phyloP scores from a whole-genome alignment of 2,888 invertebrate species.

The Heliconius sara region DNA sequence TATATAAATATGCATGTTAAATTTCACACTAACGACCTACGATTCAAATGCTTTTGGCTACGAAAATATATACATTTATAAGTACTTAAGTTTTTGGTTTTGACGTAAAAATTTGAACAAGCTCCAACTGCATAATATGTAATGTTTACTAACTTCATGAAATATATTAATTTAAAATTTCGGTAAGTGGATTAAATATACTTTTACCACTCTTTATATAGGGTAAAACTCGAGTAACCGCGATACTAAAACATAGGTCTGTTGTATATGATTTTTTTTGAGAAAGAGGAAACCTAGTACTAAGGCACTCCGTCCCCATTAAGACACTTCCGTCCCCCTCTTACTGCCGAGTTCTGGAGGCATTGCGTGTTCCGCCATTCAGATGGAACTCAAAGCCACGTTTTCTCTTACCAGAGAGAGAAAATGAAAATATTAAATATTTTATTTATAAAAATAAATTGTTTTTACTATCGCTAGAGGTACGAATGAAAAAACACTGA shows the following conservation, averaged over 20 bases:
- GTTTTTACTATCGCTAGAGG: no score
- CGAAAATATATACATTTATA: constrained; percentile 1
- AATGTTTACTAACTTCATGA: not conserved
- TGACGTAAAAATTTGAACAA: constrained; percentile 1
- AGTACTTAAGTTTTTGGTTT: not conserved
- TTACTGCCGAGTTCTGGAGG: not conserved
- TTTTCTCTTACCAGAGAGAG: no score
- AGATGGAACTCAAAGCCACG: not conserved
- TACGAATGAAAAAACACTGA: no score
- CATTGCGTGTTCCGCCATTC: not conserved
- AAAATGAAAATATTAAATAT: no score
- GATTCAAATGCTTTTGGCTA: constrained; percentile 10
- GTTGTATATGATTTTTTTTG: no score
- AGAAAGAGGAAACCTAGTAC: not conserved
- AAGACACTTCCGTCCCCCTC: not conserved
- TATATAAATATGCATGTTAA: not conserved
- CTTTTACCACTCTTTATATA: no score
- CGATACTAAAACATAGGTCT: no score
- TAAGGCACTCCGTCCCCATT: not conserved
- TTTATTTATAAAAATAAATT: no score
- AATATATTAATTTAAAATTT: constrained; percentile 6
- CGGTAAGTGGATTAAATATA: not conserved
- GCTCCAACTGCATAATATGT: constrained; percentile 7
- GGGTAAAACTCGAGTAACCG: no score
- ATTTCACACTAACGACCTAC: constrained; percentile 6